Percentiles rank a stretch among this genome's conserved stretches.
Conservation (phyloP, 2,113 vertebrate species). For the Macquaria australasica region DNA sequence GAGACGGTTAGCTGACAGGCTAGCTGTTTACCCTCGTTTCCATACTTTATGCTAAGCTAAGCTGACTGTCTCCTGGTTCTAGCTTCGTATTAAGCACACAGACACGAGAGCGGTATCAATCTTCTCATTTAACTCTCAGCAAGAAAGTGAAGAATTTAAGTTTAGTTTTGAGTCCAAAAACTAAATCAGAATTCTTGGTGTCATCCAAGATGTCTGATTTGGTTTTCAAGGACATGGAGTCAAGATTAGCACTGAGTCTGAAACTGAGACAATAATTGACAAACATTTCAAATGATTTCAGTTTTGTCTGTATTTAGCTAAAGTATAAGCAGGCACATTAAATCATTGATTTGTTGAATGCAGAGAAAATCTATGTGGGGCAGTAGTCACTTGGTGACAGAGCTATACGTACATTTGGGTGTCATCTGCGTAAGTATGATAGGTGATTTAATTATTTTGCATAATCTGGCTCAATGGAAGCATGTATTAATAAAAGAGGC, state of each 20-base stretch:
- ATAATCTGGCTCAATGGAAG: background rate
- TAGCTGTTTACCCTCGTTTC: background rate
- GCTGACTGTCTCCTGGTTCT: no score
- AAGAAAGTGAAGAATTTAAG: background rate
- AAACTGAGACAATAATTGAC: no score
- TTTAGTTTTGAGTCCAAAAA: background rate
- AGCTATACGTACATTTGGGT: background rate
- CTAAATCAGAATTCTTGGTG: no score
- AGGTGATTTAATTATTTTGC: background rate
- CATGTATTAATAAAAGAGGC: background rate
- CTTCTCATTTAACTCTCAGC: no score
- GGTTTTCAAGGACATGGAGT: background rate
- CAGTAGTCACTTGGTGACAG: background rate
- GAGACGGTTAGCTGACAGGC: background rate
- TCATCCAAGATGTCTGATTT: background rate
- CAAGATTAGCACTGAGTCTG: background rate
- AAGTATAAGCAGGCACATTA: no score
- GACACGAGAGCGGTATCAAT: background rate
- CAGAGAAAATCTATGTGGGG: background rate
- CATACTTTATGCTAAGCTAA: no score
- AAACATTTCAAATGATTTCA: background rate
- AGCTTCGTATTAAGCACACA: background rate
- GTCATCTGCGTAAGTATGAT: background rate
- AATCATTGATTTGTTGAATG: no score
- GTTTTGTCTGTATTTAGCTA: background rate